Base-by-base conservation (phyloP, 2,797 vertebrate genomes). In the Philypnodon macrostomus region DNA sequence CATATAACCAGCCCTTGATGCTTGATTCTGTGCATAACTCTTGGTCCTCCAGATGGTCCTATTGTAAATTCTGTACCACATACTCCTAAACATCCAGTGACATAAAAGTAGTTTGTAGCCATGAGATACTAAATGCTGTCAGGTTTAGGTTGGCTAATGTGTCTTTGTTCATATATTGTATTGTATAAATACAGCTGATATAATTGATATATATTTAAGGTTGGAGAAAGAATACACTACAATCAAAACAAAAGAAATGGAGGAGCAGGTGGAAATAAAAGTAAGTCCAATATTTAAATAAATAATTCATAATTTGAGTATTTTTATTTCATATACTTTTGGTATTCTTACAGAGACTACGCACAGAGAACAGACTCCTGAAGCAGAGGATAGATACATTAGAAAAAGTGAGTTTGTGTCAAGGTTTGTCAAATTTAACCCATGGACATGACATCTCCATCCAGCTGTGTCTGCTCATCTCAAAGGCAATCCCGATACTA, bases 201-300 rank as follows among this genome's bases (percentile, higher is more conserved):
- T 3, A 3, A 23, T 6, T 23, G 3, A 23, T 3, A 23, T 8
- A 14, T 40, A 14, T 44, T 64, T 70, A 65, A 99, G 97, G 87
- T 91, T 98, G 75, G 95, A 99, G 80, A 99, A 98, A 62, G 96
- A 98, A 70, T 99, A 99, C 87, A 98, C 95, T 92, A 95, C 94
- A 85, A 96, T 99, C 89, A 98, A 99, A 91, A 93, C 92, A 50
- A 98, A 98, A 84, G 97, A 99, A 85, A 94, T 98, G 95, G 95
- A 99, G 85, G 97, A 98, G 55, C 96, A 98, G 88, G 94, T 98
- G 78, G 96, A 98, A 87, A 98, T 99, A 85, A 99, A 99, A 91
- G 97, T 98, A 85, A 78, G 88, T 58, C 11, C 2, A 23, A n/a
- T 53, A 10, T 5, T 15, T 42, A 10, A 27, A 27, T 27, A 27